These are phyloP conservation scores for Calyptomena viridis DNA, from an alignment of 2,113 vertebrate genomes.

Conservation along the genomic window DNA sequence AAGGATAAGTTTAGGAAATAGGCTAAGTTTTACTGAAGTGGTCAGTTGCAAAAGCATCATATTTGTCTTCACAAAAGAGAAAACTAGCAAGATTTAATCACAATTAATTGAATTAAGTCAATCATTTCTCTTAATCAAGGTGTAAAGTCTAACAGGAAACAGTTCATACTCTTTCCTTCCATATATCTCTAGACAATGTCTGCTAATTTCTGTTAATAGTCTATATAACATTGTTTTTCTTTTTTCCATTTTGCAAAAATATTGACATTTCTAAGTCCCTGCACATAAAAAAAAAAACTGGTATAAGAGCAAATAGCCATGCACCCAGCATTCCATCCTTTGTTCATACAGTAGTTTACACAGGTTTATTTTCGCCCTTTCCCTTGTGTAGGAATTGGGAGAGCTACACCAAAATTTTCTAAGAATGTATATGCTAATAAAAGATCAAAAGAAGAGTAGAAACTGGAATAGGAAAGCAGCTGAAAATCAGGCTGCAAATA, in stretches of 20 bases:
- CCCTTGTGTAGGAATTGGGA: not conserved
- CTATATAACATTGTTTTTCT: not conserved
- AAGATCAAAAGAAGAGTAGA: not conserved
- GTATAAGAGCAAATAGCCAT: not conserved
- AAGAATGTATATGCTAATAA: not conserved
- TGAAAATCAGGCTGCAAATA: not conserved
- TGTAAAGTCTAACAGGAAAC: not conserved
- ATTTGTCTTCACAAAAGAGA: not conserved
- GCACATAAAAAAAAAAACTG: not conserved
- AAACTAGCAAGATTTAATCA: constrained; percentile 13
- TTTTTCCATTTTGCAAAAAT: not conserved
- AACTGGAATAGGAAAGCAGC: rapidly evolving
- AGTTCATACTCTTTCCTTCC: not conserved
- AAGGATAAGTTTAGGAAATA: not conserved
- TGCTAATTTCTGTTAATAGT: not conserved
- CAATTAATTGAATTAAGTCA: not conserved
- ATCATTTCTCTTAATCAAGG: not conserved
- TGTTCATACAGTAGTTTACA: not conserved
- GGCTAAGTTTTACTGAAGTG: not conserved
- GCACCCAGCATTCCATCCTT: not conserved
- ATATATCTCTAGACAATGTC: not conserved
- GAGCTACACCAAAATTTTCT: not conserved
- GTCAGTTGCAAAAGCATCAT: not conserved
- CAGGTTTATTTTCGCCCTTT: not conserved
- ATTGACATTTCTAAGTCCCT: not conserved